Conservation (phyloP, 2,113 vertebrate species). For the Dipodomys stephensi region DNA sequence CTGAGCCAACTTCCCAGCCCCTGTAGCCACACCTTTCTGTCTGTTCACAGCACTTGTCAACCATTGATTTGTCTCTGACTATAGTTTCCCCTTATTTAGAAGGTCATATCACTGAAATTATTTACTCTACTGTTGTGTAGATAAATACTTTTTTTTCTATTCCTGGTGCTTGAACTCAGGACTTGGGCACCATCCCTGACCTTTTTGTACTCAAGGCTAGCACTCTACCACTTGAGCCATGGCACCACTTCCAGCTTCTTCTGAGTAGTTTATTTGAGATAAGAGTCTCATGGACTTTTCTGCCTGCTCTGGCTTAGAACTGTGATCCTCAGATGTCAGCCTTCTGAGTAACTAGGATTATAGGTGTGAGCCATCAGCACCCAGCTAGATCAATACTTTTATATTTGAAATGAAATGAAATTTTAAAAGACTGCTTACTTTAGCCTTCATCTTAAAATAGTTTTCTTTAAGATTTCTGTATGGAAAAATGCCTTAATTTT, state of each 20-base stretch:
- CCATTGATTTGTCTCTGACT: neutral
- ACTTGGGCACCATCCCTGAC: no score
- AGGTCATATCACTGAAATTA: neutral
- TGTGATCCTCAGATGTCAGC: no score
- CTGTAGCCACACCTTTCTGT: neutral
- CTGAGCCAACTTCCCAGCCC: no score
- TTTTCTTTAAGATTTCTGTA: constrained; percentile 23
- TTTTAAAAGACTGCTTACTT: neutral
- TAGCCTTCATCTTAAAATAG: constrained; percentile 57
- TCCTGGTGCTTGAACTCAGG: no score
- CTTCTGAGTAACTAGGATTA: no score
- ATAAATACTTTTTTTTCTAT: neutral
- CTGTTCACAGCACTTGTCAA: neutral
- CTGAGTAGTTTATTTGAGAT: no score
- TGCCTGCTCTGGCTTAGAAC: no score
- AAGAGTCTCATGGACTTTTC: no score
- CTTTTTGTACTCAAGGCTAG: no score
- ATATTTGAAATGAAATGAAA: constrained; percentile 54
- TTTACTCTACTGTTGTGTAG: neutral
- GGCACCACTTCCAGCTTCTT: no score
- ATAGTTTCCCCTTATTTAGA: constrained; percentile 17
- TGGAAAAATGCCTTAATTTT: neutral
- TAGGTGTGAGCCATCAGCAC: no score
- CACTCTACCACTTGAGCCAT: no score
- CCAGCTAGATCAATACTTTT: neutral